Evolutionary conservation across 2,113 vertebrate species (phyloP).

Genomic region (Neotoma lepida): DNA sequence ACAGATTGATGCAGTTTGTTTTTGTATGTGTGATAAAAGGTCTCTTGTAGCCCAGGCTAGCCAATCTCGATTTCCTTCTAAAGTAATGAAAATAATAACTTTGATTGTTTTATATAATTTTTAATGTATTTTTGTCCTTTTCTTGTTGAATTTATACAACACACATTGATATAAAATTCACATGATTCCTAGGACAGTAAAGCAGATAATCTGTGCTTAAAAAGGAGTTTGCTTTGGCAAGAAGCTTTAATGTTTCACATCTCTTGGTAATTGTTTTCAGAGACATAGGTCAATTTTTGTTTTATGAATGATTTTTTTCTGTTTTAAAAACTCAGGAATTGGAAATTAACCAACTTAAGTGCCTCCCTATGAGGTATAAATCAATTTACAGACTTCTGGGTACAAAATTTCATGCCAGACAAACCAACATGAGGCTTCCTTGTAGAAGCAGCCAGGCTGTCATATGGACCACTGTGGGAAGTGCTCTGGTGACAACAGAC

Average conservation of each 20-base stretch:
- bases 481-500: background rate
- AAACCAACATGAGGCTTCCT: background rate
- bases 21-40: background rate
- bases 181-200: background rate
- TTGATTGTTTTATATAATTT: background rate
- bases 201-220: background rate
- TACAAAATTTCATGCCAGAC: background rate
- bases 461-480: background rate
- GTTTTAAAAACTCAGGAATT: background rate
- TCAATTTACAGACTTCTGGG: background rate
- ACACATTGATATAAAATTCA: no score
- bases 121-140: background rate
- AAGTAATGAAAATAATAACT: conserved; percentile 22
- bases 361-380: background rate
- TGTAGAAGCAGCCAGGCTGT: background rate
- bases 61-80: background rate
- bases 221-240: conserved; percentile 1
- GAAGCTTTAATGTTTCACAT: background rate
- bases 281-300: background rate
- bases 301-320: conserved; percentile 30
- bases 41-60: background rate
- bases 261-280: background rate
- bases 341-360: background rate
- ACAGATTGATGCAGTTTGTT: background rate
- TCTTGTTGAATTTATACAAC: conserved; percentile 1